phyloP scores from a whole-genome alignment of 2,888 invertebrate species.

The Limnephilus auricula region DNA sequence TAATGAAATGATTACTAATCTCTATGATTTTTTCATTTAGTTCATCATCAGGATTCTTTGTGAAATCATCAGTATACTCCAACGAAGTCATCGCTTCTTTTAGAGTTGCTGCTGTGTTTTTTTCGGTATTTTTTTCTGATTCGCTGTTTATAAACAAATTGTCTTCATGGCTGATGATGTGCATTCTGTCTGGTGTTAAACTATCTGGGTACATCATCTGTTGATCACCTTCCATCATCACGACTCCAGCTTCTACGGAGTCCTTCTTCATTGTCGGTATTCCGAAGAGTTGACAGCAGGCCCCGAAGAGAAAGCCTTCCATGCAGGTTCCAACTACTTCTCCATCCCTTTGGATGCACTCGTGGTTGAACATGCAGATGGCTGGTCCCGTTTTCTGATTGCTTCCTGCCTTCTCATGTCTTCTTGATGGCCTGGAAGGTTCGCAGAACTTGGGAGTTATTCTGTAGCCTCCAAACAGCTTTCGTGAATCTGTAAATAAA shows the following conservation, averaged over 20 bases:
- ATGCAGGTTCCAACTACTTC: conserved; percentile 93
- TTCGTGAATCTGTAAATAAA: conserved; percentile 77
- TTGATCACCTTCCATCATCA: conserved; percentile 48
- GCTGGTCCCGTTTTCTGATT: conserved; percentile 79
- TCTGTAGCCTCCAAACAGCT: conserved; percentile 90
- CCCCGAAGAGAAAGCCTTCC: conserved; percentile 95
- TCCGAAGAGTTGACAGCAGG: conserved; percentile 86
- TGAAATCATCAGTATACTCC: conserved; percentile 9
- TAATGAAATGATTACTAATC: conserved; percentile 49
- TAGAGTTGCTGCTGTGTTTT: conserved; percentile 40
- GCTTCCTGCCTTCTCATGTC: conserved; percentile 71
- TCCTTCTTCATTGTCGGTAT: conserved; percentile 70
- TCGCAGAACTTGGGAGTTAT: conserved; percentile 91
- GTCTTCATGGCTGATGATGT: conserved; percentile 23
- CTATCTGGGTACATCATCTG: conserved; percentile 39
- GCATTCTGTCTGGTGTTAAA: conserved; percentile 44
- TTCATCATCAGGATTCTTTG: conserved; percentile 51
- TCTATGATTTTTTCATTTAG: conserved; percentile 47
- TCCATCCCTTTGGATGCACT: conserved; percentile 88
- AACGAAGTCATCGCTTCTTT: conserved; percentile 37
- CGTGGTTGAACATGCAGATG: conserved; percentile 96
- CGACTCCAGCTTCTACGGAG: conserved; percentile 60
- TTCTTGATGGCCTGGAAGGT: conserved; percentile 80
- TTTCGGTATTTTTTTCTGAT: conserved; percentile 47
- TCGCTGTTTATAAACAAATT: background rate